phyloP scores from a whole-genome alignment of 2,888 invertebrate genomes.

The Venusia cambrica region DNA sequence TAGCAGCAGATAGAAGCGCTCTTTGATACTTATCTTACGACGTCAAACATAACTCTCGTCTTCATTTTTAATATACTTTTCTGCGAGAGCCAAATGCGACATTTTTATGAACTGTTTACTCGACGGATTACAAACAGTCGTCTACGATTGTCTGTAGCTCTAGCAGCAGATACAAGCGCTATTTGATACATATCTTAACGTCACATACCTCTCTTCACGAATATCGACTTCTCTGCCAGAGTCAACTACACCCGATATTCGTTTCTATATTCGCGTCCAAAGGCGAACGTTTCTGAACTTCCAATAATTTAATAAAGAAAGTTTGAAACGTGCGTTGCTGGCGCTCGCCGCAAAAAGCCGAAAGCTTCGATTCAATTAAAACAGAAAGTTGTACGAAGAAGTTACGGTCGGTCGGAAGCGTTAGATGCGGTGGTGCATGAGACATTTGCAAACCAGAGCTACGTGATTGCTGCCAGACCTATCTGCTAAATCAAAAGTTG shows the following conservation, averaged over 20 bases:
- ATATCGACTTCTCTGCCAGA: conserved; percentile 55
- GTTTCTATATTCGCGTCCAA: conserved; percentile 69
- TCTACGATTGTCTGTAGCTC: conserved; percentile 40
- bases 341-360: conserved; percentile 78
- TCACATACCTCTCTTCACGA: conserved; percentile 36
- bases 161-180: conserved; percentile 27
- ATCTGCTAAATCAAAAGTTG: not conserved
- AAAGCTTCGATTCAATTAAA: conserved; percentile 81
- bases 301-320: conserved; percentile 81
- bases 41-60: conserved; percentile 33
- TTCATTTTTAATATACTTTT: too few species aligned
- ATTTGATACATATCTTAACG: conserved; percentile 32
- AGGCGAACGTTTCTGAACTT: conserved; percentile 77
- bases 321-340: conserved; percentile 78
- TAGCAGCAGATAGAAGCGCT: conserved; percentile 27
- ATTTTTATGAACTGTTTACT: conserved; percentile 71
- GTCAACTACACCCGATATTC: conserved; percentile 66
- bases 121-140: conserved; percentile 52
- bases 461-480: conserved; percentile 19
- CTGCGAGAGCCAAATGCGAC: conserved; percentile 60
- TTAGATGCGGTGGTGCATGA: conserved; percentile 38
- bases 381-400: conserved; percentile 74
- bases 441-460: conserved; percentile 27
- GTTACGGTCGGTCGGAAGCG: conserved; percentile 58
- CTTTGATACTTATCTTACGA: conserved; percentile 33